Evolutionary conservation across 1,140 invertebrate species (phyloP).

Genomic region (Anoplolepis gracilipes): DNA sequence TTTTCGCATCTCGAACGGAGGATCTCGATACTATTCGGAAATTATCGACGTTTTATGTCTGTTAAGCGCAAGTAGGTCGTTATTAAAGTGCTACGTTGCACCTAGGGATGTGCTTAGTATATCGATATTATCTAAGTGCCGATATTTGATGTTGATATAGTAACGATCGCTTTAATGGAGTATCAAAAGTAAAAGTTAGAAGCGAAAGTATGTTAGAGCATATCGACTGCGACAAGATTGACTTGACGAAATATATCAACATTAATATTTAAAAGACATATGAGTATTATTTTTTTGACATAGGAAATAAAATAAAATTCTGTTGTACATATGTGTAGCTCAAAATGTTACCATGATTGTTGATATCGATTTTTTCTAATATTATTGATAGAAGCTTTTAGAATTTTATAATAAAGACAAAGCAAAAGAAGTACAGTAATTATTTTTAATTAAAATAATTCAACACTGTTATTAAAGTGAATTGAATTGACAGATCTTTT

Average conservation of each 20-base stretch:
- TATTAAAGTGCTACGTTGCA: conserved; percentile 3
- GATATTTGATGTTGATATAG: conserved; percentile 7
- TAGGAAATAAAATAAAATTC: conserved; percentile 36
- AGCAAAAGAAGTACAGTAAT: background rate
- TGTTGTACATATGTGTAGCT: background rate
- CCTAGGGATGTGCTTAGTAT: background rate
- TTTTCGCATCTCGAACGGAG: background rate
- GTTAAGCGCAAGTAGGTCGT: background rate
- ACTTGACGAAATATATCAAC: conserved; percentile 22
- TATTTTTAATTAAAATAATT: background rate
- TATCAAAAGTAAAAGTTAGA: conserved; percentile 23
- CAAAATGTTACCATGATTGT: background rate
- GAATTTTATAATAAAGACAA: background rate
- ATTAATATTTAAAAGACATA: conserved; percentile 30
- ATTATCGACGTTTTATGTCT: background rate
- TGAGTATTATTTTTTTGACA: background rate
- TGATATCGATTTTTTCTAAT: background rate
- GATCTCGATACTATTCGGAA: background rate
- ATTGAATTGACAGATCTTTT: background rate
- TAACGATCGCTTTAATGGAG: conserved; percentile 10
- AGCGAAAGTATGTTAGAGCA: background rate
- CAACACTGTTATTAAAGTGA: background rate
- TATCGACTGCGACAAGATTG: background rate
- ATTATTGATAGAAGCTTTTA: background rate
- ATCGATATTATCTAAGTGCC: background rate